A percentile compares a stretch with the other conserved stretches of the same genome.
Evolutionary conservation across 2,113 vertebrate species (phyloP).

Genomic region (Platichthys flesus): DNA sequence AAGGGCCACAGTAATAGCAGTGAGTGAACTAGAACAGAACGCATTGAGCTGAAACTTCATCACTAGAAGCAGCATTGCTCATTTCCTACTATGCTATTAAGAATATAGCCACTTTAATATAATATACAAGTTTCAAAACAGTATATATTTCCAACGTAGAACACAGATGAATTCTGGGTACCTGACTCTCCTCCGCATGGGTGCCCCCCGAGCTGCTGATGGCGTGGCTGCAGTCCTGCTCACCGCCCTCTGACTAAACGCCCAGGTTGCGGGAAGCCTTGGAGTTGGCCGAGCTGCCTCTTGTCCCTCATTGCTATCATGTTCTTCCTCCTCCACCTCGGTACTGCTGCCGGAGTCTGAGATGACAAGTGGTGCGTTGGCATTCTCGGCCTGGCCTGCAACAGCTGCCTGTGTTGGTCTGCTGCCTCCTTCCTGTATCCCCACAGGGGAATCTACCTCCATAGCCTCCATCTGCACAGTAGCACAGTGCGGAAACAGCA

Average conservation of each 20-base stretch:
- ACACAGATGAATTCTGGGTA: conserved; percentile 14
- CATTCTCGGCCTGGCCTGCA: not conserved
- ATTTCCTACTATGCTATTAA: no score
- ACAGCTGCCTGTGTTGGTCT: not conserved
- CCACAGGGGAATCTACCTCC: conserved; percentile 82
- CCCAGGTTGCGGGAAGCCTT: conserved; percentile 72
- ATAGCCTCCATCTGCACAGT: conserved; percentile 86
- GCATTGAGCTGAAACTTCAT: no score
- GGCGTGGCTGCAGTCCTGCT: not conserved
- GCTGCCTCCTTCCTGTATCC: not conserved
- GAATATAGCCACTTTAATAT: no score
- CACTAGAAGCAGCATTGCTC: no score
- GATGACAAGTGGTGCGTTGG: conserved; percentile 28
- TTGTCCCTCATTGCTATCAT: not conserved
- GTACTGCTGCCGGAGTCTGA: conserved; percentile 63
- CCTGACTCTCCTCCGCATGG: conserved; percentile 69
- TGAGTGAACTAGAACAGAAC: no score
- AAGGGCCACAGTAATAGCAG: no score
- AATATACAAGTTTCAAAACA: not conserved
- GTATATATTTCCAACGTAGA: not conserved
- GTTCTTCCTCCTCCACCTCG: conserved; percentile 61
- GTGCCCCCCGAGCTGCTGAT: conserved; percentile 3
- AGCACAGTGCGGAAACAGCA: not conserved
- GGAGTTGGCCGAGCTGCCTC: not conserved
- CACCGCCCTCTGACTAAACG: conserved; percentile 68